Conservation (phyloP, 2,888 invertebrate genomes). For the Apamea crenata region DNA sequence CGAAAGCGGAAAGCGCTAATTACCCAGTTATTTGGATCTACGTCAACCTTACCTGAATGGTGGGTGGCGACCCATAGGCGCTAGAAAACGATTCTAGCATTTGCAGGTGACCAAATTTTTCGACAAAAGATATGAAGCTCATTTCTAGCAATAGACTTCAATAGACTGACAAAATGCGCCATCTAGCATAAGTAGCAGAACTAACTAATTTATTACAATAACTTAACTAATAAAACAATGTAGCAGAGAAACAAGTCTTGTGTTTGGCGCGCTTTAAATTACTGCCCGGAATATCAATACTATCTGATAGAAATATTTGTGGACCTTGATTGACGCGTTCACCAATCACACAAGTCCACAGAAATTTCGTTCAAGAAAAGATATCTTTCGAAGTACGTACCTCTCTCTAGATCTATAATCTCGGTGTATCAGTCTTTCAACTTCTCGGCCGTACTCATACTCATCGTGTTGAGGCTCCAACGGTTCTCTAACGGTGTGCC, state of each 20-base stretch:
- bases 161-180: constrained; percentile 26
- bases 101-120: constrained; percentile 13
- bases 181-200: constrained; percentile 47
- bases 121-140: neutral
- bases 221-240: constrained; percentile 31
- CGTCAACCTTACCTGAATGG: constrained; percentile 22
- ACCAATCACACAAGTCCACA: constrained; percentile 4
- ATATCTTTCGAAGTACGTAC: constrained; percentile 70
- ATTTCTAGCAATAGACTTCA: constrained; percentile 9
- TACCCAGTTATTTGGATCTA: constrained; percentile 30
- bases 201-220: constrained; percentile 31
- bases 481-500: constrained; percentile 87
- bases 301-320: constrained; percentile 27
- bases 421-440: constrained; percentile 91
- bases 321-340: neutral
- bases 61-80: neutral
- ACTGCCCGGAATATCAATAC: constrained; percentile 14
- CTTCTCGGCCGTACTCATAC: constrained; percentile 90
- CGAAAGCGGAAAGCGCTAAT: constrained; percentile 53
- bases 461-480: constrained; percentile 90
- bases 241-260: constrained; percentile 56
- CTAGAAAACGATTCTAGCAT: constrained; percentile 40
- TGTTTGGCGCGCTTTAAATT: constrained; percentile 39
- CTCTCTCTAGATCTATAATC: constrained; percentile 90
- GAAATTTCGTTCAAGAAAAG: constrained; percentile 14